A percentile compares a stretch with the other conserved stretches of the same genome.
These are phyloP conservation scores for Diabrotica balteata DNA, from an alignment of 2,888 invertebrate species.

Conservation along the genomic window DNA sequence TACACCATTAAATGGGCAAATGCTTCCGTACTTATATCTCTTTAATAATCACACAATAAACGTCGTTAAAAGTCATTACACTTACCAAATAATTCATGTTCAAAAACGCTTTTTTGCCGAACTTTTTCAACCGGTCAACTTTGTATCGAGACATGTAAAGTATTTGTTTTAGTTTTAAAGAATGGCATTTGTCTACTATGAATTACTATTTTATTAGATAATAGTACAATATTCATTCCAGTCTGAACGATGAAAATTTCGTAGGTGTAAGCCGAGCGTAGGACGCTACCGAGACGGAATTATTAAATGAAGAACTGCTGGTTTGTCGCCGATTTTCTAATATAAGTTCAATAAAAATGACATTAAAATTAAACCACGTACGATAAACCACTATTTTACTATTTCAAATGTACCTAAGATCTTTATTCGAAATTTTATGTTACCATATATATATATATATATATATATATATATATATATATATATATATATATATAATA, in stretches of 20 bases:
- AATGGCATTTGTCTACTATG: slow-evolving; percentile 13
- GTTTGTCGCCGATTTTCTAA: slow-evolving; percentile 1
- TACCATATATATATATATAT: no score
- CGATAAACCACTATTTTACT: not conserved
- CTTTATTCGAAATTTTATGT: no score
- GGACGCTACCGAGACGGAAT: slow-evolving; percentile 13
- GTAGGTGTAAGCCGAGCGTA: slow-evolving; percentile 12
- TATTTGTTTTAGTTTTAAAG: slow-evolving; percentile 14
- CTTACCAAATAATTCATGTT: slow-evolving; percentile 25
- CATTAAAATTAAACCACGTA: not conserved
- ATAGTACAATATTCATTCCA: slow-evolving; percentile 9
- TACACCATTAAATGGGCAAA: no score
- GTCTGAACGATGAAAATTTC: slow-evolving; percentile 3
- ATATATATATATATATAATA: no score
- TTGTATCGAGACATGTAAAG: slow-evolving; percentile 7
- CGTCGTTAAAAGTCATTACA: not conserved
- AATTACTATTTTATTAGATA: slow-evolving; percentile 21
- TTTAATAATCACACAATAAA: no score
- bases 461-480: no score
- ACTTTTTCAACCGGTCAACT: slow-evolving; percentile 1
- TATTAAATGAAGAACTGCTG: not conserved
- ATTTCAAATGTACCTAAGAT: no score
- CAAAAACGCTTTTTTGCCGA: not conserved
- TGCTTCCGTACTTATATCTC: no score
- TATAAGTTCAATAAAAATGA: not conserved